phyloP scores from a whole-genome alignment of 2,113 vertebrate species.

The Notarius lentiginosus region DNA sequence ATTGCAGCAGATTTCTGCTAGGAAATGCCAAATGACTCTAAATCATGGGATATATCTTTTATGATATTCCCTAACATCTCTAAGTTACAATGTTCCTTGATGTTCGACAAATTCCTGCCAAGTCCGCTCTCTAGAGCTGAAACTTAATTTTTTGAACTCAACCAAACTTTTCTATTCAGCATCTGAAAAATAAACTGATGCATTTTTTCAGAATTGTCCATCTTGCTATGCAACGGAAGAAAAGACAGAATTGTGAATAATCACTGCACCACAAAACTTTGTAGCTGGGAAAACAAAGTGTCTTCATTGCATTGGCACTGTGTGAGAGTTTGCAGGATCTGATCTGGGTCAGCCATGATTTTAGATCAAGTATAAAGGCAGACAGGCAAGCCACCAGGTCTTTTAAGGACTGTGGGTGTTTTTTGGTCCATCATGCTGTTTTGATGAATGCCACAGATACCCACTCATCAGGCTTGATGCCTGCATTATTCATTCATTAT shows the following conservation, averaged over 20 bases:
- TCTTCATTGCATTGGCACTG: neutral
- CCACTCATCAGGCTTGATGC: neutral
- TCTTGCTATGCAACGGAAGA: neutral
- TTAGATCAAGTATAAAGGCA: neutral
- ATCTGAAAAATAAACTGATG: neutral
- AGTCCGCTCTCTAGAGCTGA: neutral
- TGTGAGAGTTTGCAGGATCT: neutral
- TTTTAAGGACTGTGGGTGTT: slow-evolving; percentile 7
- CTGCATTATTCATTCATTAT: neutral
- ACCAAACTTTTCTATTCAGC: neutral
- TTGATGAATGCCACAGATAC: neutral
- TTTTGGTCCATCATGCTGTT: neutral
- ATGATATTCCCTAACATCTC: neutral
- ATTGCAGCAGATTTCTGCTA: neutral
- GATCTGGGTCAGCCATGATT: neutral
- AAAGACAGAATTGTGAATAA: neutral
- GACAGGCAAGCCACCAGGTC: too few relatives aligned
- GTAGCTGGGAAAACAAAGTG: neutral
- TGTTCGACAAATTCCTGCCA: neutral
- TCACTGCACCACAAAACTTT: neutral
- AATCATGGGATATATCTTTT: neutral
- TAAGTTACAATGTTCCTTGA: neutral
- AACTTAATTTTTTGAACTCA: neutral
- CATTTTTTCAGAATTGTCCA: neutral
- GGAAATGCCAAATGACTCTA: neutral